phyloP scores from a whole-genome alignment of 2,113 vertebrate genomes.

The Tretioscincus oriximinensis region DNA sequence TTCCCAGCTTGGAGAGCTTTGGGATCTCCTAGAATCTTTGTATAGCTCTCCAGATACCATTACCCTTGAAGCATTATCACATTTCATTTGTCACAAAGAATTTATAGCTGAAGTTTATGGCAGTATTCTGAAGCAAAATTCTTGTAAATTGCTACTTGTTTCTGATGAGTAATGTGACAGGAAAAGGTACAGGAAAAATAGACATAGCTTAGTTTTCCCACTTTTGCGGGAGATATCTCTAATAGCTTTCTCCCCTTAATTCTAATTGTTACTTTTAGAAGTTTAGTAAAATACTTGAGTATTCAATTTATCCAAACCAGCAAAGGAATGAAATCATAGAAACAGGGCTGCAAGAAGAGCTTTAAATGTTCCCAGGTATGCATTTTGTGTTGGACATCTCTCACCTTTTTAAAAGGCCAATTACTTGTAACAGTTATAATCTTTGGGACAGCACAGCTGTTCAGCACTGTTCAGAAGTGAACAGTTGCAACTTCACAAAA shows the following conservation, averaged over 20 bases:
- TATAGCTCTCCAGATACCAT: not conserved
- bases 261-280: not conserved
- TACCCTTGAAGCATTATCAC: not conserved
- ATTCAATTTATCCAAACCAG: not conserved
- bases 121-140: not conserved
- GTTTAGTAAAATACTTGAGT: conserved; percentile 4
- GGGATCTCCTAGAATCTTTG: not conserved
- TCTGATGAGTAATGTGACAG: not conserved
- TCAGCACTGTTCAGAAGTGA: not conserved
- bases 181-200: not conserved
- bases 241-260: not conserved
- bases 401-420: not conserved
- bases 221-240: not conserved
- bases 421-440: conserved; percentile 9
- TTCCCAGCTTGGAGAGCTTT: not conserved
- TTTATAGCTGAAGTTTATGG: not conserved
- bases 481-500: not conserved
- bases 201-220: not conserved
- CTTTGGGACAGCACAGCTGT: not conserved
- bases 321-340: not conserved
- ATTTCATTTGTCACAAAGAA: not conserved
- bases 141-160: not conserved
- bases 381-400: not conserved
- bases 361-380: not conserved
- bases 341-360: not conserved